A percentile compares a stretch with the other conserved stretches of the same genome.
Conservation (phyloP, 2,113 vertebrate genomes). For the Ancistrus triradiatus region DNA sequence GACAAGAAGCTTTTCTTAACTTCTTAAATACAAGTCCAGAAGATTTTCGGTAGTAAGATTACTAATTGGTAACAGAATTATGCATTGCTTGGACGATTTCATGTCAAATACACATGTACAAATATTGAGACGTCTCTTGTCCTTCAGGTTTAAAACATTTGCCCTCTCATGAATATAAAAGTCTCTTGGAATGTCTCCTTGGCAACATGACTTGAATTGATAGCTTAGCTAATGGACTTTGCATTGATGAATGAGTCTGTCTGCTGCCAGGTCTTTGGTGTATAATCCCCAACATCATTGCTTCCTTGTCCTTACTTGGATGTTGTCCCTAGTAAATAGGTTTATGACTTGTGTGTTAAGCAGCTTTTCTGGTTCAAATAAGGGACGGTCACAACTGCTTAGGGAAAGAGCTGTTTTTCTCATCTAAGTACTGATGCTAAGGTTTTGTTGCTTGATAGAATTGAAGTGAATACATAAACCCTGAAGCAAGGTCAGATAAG, state of each 20-base stretch:
- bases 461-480: not conserved
- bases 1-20: too few relatives aligned
- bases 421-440: not conserved
- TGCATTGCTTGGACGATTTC: too few relatives aligned
- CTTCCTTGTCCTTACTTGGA: constrained; percentile 45
- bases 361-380: constrained; percentile 62
- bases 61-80: too few relatives aligned
- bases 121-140: not conserved
- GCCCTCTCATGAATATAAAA: constrained; percentile 1
- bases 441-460: not conserved
- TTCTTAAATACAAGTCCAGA: too few relatives aligned
- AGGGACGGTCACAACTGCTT: constrained; percentile 27
- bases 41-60: too few relatives aligned
- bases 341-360: constrained; percentile 63
- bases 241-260: constrained; percentile 24
- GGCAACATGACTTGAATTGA: constrained; percentile 10
- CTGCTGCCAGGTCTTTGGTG: constrained; percentile 18
- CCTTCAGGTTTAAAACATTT: constrained; percentile 2
- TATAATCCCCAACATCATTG: constrained; percentile 22
- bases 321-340: constrained; percentile 56
- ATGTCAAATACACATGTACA: not conserved
- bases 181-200: not conserved
- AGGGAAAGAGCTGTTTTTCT: not conserved
- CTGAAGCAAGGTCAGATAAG: not conserved
- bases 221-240: constrained; percentile 26